Base-by-base conservation (phyloP, 2,113 vertebrate species). In the Eptatretus burgeri region DNA sequence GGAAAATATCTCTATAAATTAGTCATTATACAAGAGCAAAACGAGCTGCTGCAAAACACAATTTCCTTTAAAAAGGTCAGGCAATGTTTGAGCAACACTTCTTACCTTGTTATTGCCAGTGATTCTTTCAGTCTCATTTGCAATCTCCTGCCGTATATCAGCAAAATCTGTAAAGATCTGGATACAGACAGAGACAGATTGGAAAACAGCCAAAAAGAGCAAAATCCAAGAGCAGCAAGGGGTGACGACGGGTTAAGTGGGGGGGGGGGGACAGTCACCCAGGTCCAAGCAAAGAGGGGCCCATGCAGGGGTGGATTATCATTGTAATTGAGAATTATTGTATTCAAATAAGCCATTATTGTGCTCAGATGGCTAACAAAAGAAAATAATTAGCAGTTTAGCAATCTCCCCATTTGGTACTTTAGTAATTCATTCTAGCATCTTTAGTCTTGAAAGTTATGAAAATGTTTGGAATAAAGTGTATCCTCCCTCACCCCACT, bases 71-170 rank as follows among this genome's bases (percentile, higher is more conserved):
- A 41, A 7, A 41, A 41, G 27, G 27, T 41, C 27, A 41, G 7
- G 27, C 7, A 41, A 41, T 41, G 27, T 41, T 13, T 51, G 64
- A 20, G 60, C 12, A 13, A 49, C 51, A 51, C 52, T 5, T 52
- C 68, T 71, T 75, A 95, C 91, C 82, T 98, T 98, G 73, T 98
- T 98, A 70, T 68, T 91, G 71, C 89, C 91, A 67, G 91, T 87
- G 75, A 93, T 76, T 73, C 91, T 82, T 71, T 98, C 87, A 0
- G 91, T 98, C 77, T 98, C 91, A 69, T 72, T 78, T 77, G 85
- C 86, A 71, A 95, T 91, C 80, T 98, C 89, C 69, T 84, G 82
- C 62, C 85, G 80, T 74, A 98, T 94, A 75, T 93, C 85, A 73
- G 88, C 82, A 70, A 98, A 98, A 67, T 93, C 83, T 66, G 82